phyloP scores from a whole-genome alignment of 2,888 invertebrate genomes.

The Idaea aversata region DNA sequence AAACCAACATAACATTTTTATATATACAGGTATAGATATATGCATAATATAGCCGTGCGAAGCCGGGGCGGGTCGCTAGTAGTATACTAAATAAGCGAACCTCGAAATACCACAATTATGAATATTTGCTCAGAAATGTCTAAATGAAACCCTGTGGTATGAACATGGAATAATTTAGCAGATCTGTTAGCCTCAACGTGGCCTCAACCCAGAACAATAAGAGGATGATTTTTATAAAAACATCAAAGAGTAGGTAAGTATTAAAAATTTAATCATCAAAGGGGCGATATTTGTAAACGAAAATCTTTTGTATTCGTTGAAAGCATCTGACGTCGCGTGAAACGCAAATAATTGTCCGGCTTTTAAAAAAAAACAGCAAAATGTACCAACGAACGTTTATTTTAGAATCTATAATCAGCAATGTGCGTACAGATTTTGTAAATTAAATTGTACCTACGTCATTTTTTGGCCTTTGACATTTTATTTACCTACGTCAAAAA shows the following conservation, averaged over 20 bases:
- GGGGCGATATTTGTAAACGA: constrained; percentile 36
- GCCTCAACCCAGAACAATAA: constrained; percentile 54
- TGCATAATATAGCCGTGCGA: no score
- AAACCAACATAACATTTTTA: no score
- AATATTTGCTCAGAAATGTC: constrained; percentile 56
- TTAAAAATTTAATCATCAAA: constrained; percentile 59
- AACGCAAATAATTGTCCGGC: constrained; percentile 27
- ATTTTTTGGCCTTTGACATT: background rate
- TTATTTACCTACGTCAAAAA: background rate
- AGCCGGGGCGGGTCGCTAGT: no score
- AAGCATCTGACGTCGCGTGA: constrained; percentile 30
- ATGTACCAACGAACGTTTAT: background rate
- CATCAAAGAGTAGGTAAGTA: constrained; percentile 23
- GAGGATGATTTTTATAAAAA: constrained; percentile 44
- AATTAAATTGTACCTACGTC: background rate
- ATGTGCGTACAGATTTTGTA: background rate
- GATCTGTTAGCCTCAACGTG: constrained; percentile 41
- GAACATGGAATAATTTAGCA: constrained; percentile 57
- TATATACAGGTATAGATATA: no score
- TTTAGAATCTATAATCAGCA: background rate
- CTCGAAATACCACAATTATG: constrained; percentile 48
- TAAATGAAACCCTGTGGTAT: constrained; percentile 63
- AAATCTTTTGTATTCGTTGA: constrained; percentile 40
- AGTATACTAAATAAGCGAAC: constrained; percentile 2
- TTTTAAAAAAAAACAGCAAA: background rate